Conservation (phyloP, 2,797 vertebrate genomes). For the Synanceia verrucosa region DNA sequence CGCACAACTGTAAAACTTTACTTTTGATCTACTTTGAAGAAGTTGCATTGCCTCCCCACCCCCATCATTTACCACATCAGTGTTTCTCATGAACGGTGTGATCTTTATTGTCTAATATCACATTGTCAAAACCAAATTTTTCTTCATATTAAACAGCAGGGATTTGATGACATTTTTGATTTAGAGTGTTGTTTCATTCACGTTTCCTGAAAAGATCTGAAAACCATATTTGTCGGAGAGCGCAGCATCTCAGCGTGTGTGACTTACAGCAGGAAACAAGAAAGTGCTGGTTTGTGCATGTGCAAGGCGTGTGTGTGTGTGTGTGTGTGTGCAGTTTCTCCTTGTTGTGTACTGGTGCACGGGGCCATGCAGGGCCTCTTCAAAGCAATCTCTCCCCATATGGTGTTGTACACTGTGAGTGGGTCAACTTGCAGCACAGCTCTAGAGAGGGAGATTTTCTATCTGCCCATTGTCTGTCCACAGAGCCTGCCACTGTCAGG, state of each 20-base stretch:
- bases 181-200: conserved; percentile 33
- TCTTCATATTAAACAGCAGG: conserved; percentile 48
- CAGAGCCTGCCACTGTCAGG: conserved; percentile 66
- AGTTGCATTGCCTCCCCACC: conserved; percentile 30
- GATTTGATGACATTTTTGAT: conserved; percentile 50
- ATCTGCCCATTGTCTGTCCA: conserved; percentile 70
- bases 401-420: conserved; percentile 40
- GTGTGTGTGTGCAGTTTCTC: not conserved
- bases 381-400: conserved; percentile 60
- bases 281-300: conserved; percentile 7
- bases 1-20: conserved; percentile 27
- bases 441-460: conserved; percentile 60
- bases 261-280: conserved; percentile 35
- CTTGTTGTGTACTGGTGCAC: conserved; percentile 43
- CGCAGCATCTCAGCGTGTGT: not conserved
- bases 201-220: conserved; percentile 30
- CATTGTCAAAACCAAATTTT: conserved; percentile 50
- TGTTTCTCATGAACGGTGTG: conserved; percentile 26
- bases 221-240: conserved; percentile 8
- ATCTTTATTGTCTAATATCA: conserved; percentile 53
- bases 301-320: conserved; percentile 4
- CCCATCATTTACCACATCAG: conserved; percentile 43
- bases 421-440: conserved; percentile 65
- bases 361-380: conserved; percentile 46
- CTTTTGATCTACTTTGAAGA: conserved; percentile 38